These are phyloP conservation scores for Drosophila rellima DNA, from an alignment of 2,888 invertebrate genomes.

Conservation along the genomic window DNA sequence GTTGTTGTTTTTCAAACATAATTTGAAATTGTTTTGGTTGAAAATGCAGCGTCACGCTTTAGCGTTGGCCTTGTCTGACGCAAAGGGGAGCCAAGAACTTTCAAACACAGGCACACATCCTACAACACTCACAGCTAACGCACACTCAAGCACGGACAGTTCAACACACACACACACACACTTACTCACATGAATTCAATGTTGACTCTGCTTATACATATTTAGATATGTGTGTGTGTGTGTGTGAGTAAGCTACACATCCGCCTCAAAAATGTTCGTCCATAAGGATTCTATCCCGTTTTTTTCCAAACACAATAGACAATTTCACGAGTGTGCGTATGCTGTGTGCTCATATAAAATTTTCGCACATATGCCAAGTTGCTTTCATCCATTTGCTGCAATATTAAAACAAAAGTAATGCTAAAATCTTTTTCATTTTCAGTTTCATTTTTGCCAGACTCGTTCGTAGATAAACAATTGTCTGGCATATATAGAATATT, in stretches of 20 bases:
- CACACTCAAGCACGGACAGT: conserved; percentile 64
- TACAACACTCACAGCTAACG: conserved; percentile 17
- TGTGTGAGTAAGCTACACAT: conserved; percentile 33
- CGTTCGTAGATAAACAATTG: conserved; percentile 54
- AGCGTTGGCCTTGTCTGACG: conserved; percentile 62
- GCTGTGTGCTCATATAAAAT: conserved; percentile 53
- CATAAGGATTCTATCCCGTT: conserved; percentile 59
- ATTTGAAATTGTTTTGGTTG: conserved; percentile 74
- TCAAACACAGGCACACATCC: conserved; percentile 19
- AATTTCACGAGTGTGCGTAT: conserved; percentile 9
- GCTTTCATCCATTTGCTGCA: conserved; percentile 66
- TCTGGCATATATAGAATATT: conserved; percentile 14
- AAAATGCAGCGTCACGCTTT: conserved; percentile 71
- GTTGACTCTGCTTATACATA: conserved; percentile 18
- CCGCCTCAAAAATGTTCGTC: conserved; percentile 45
- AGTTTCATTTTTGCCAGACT: conserved; percentile 25
- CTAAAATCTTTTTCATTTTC: conserved; percentile 52
- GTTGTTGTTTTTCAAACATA: conserved; percentile 59
- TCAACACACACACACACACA: conserved; percentile 26
- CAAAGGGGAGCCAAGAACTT: conserved; percentile 7
- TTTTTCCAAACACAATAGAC: conserved; percentile 25
- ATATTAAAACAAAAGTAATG: conserved; percentile 71
- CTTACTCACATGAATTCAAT: conserved; percentile 14
- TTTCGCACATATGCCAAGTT: conserved; percentile 68
- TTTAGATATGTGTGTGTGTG: conserved; percentile 14